Evolutionary conservation across 2,888 invertebrate species (phyloP).

Genomic region (Amiota mariae): DNA sequence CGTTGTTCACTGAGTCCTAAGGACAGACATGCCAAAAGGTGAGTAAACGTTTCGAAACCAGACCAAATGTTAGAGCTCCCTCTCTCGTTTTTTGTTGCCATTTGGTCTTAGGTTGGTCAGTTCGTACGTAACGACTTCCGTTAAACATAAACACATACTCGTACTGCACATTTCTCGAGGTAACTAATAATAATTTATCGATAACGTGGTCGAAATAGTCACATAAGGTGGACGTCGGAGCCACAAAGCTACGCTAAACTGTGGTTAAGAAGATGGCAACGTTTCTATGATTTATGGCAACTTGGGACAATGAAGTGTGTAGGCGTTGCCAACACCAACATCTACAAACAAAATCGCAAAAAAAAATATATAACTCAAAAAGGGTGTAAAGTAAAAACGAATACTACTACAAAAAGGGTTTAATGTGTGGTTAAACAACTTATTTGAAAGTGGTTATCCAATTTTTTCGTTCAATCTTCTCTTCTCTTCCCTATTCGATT

Average conservation of each 20-base stretch:
- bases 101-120: constrained; percentile 41
- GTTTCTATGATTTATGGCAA: constrained; percentile 64
- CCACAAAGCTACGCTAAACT: background rate
- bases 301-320: constrained; percentile 46
- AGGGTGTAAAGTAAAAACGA: constrained; percentile 34
- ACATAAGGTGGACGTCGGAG: constrained; percentile 50
- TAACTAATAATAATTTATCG: constrained; percentile 71
- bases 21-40: constrained; percentile 9
- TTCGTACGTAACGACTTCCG: constrained; percentile 60
- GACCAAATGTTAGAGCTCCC: constrained; percentile 18
- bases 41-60: constrained; percentile 30
- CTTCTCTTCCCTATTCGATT: background rate
- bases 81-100: constrained; percentile 36
- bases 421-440: constrained; percentile 67
- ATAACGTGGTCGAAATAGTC: constrained; percentile 63
- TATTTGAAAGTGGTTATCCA: constrained; percentile 62
- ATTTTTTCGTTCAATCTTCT: background rate
- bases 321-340: constrained; percentile 38
- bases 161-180: constrained; percentile 38
- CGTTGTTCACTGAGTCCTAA: constrained; percentile 16
- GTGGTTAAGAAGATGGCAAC: constrained; percentile 20
- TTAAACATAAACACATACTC: constrained; percentile 47
- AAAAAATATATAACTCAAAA: constrained; percentile 31
- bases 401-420: constrained; percentile 64
- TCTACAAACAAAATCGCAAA: constrained; percentile 5